phyloP scores from a whole-genome alignment of 1,140 invertebrate species.

The Asbolus verrucosus region DNA sequence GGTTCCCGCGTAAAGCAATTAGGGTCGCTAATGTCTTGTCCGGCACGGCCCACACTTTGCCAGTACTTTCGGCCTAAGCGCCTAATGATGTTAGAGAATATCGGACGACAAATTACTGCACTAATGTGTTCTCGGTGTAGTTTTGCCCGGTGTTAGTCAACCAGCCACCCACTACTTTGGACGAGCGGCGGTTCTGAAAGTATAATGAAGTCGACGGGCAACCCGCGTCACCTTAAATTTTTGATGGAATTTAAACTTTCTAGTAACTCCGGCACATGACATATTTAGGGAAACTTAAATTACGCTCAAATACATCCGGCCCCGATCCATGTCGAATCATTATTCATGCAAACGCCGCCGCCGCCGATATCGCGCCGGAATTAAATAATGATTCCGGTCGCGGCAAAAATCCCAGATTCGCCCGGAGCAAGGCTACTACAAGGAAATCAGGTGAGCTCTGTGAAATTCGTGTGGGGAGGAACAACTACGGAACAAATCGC shows the following conservation, averaged over 20 bases:
- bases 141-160: constrained; percentile 34
- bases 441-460: constrained; percentile 17
- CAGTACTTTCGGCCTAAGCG: constrained; percentile 58
- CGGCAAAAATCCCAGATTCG: no score
- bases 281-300: constrained; percentile 45
- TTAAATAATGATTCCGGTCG: no score
- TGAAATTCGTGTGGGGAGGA: not conserved
- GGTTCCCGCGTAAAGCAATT: constrained; percentile 56
- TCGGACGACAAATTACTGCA: constrained; percentile 55
- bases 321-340: constrained; percentile 27
- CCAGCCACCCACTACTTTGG: constrained; percentile 35
- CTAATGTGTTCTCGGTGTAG: constrained; percentile 52
- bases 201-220: constrained; percentile 48
- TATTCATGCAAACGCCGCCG: constrained; percentile 25
- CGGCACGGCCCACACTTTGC: constrained; percentile 58
- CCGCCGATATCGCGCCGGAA: not conserved
- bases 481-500: constrained; percentile 2
- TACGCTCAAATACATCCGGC: constrained; percentile 21
- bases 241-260: constrained; percentile 49
- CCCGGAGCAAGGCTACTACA: constrained; percentile 12
- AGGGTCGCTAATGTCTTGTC: constrained; percentile 62
- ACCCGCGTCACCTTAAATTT: constrained; percentile 52
- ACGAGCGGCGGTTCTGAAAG: constrained; percentile 46
- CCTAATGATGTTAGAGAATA: constrained; percentile 59
- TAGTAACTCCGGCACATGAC: constrained; percentile 48